Percentiles rank a stretch among this genome's conserved stretches.
phyloP scores from a whole-genome alignment of 2,113 vertebrate species.

The Sander lucioperca region DNA sequence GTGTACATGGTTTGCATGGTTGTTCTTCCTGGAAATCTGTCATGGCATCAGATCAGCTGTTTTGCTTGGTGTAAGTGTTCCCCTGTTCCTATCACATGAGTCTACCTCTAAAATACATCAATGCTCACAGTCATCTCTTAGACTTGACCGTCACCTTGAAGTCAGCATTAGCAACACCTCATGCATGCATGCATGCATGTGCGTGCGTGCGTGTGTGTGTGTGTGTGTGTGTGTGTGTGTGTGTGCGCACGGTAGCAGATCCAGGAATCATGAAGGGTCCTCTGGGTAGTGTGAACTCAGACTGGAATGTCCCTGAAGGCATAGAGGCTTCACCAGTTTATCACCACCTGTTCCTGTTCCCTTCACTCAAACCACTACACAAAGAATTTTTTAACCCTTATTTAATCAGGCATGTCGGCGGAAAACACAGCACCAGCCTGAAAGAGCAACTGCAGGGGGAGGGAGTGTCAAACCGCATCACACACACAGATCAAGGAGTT shows the following conservation, averaged over 20 bases:
- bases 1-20: constrained; percentile 22
- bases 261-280: constrained; percentile 19
- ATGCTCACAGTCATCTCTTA: neutral
- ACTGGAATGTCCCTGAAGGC: constrained; percentile 73
- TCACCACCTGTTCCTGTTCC: constrained; percentile 49
- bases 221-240: neutral
- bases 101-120: neutral
- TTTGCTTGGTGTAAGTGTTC: neutral
- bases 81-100: neutral
- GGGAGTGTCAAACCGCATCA: constrained; percentile 26
- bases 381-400: constrained; percentile 34
- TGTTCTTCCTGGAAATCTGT: constrained; percentile 11
- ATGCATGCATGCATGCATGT: neutral
- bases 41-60: neutral
- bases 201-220: neutral
- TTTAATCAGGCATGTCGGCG: constrained; percentile 34
- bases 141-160: constrained; percentile 7
- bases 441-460: constrained; percentile 21
- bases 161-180: constrained; percentile 9
- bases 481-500: neutral
- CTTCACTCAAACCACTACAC: constrained; percentile 32
- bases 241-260: constrained; percentile 3
- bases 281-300: constrained; percentile 34
- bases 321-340: constrained; percentile 42
- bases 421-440: neutral